Base-by-base conservation (phyloP, 2,113 vertebrate genomes). In the Enhydra lutris region DNA sequence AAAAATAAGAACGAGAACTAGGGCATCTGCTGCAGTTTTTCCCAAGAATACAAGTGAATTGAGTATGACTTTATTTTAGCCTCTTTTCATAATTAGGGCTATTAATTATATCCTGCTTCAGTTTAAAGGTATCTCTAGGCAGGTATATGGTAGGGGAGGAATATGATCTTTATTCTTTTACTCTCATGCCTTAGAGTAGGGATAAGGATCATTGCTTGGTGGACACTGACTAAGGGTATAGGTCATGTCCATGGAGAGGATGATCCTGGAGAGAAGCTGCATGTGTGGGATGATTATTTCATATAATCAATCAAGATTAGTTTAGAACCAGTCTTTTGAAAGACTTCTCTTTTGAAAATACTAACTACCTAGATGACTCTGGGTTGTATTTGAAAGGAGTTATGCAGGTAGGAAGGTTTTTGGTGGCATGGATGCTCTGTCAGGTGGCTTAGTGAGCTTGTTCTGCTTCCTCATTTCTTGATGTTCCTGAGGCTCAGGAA, bases 1-100 rank as follows among this genome's bases (percentile, higher is more conserved):
- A 81, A 91, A 93, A 29, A 81, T 59, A 94, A 79, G 78, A 94
- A 59, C 71, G 31, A 95, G 76, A 94, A 91, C 13, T 92, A 50
- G 12, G 23, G 42, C n/a, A 57, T 94, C 59, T 52, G 39, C 17
- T 87, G 9, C 8, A 57, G 78, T 80, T 90, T 79, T 95, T 47
- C 80, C 36, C 83, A 59, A 87, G 73, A 89, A 61, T 74, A 85
- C 57, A 78, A 45, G 21, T 87, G 59, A 79, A 78, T 78, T 83
- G 21, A 80, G 20, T 82, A 7, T 96, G 71, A 93, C 9, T 93
- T 94, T 14, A 95, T 50, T 65, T 84, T 80, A 94, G 55, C 31
- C 20, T 91, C 57, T 89, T 76, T 88, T 94, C 69, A 23, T 78
- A 83, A 80, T 61, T 31, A 81, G 63, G 20, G 4, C 55, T 95